Evolutionary conservation across 2,888 invertebrate species (phyloP), one percentile per base, ranked within the genome.

Genomic region (Azorinus chamasolen): DNA sequence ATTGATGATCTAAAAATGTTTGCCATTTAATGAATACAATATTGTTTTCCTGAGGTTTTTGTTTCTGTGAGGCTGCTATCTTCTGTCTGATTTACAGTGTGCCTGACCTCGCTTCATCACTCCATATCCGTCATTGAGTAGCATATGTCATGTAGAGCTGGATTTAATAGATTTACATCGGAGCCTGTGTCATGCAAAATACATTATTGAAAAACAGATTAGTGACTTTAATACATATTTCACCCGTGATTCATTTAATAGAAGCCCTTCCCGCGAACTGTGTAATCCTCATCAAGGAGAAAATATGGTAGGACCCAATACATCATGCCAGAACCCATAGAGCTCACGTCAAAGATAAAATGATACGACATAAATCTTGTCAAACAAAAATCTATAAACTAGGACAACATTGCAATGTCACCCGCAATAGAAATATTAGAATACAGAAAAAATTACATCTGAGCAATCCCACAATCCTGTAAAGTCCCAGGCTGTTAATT

Each of bases 131-230:
- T 51, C 59, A 32, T 32, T 32, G 32, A 32, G 32, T 32, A 32
- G 32, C 32, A 6, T 32, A 32, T 41, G 70, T 80, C 69, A 80
- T 72, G 63, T 80, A 76, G 72, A 22, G 75, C 72, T 68, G 69
- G 76, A 80, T 80, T 69, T 75, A 41, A 55, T 58, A 39, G 66
- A 66, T 66, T 66, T 66, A 66, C 50, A 48, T 66, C 48, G 32
- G 6, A 32, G 39, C 51, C 51, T 50, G 25, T 80, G 79, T 72
- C 79, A 73, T 51, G 61, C 55, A 72, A 76, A 79, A 69, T 61
- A 76, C 79, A 80, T 76, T 80, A 80, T 76, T 54, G 72, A 75
- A 76, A 70, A 76, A 75, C 79, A 75, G 72, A 80, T 76, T 75
- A 76, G 79, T 76, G 59, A 59, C 72, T 53, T 65, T 45, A 45